Conservation (phyloP, 2,113 vertebrate species). For the Mandrillus leucophaeus region DNA sequence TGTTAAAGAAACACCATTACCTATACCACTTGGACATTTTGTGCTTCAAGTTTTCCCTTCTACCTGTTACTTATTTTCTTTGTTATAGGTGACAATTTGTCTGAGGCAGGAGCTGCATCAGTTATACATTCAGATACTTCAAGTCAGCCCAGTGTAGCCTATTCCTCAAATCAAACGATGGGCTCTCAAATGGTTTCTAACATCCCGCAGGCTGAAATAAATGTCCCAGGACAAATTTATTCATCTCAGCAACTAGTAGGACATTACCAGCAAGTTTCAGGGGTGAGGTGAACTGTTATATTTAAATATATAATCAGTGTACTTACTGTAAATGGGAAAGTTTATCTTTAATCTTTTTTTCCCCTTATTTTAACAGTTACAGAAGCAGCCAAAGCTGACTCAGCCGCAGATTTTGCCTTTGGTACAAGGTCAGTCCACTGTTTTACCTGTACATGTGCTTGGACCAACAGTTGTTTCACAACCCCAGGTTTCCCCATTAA, state of each 20-base stretch:
- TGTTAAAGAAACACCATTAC: slow-evolving; percentile 17
- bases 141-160: slow-evolving; percentile 72
- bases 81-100: slow-evolving; percentile 77
- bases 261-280: slow-evolving; percentile 82
- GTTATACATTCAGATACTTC: slow-evolving; percentile 69
- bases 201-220: slow-evolving; percentile 82
- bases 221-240: slow-evolving; percentile 71
- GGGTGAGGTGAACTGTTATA: slow-evolving; percentile 80
- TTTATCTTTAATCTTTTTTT: slow-evolving; percentile 35
- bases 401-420: slow-evolving; percentile 82
- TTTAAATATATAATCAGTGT: slow-evolving; percentile 17
- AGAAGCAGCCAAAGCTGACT: slow-evolving; percentile 69
- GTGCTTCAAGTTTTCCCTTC: slow-evolving; percentile 44
- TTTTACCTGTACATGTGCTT: slow-evolving; percentile 82
- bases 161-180: slow-evolving; percentile 84
- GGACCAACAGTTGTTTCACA: slow-evolving; percentile 83
- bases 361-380: slow-evolving; percentile 66
- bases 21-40: slow-evolving; percentile 24
- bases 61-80: slow-evolving; percentile 47
- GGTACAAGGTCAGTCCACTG: slow-evolving; percentile 82
- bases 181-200: slow-evolving; percentile 83
- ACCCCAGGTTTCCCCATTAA: slow-evolving; percentile 84
- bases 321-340: slow-evolving; percentile 32
- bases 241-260: slow-evolving; percentile 68
- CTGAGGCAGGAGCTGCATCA: slow-evolving; percentile 79